Conservation (phyloP, 2,888 invertebrate species). For the Folsomia manolachei region DNA sequence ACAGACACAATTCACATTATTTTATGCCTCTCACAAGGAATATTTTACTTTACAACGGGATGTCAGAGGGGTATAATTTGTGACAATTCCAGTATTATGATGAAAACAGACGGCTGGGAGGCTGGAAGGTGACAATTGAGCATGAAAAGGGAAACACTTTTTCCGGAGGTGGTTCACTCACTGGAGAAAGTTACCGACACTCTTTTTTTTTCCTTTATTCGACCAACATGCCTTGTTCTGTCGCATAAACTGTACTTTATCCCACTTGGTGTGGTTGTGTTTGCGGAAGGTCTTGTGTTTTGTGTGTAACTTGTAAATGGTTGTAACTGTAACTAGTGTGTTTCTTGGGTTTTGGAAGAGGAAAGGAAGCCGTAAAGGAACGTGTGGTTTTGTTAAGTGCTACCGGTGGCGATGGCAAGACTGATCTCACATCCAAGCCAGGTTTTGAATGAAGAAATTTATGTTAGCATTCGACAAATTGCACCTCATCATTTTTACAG, state of each 20-base stretch:
- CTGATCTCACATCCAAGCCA: too few relatives aligned
- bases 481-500: conserved; percentile 40
- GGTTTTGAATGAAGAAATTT: conserved; percentile 23
- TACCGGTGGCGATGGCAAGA: too few relatives aligned
- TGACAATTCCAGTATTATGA: conserved; percentile 2
- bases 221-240: not conserved
- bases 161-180: not conserved
- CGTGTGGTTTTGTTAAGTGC: conserved; percentile 16
- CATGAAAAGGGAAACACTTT: not conserved
- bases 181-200: too few relatives aligned
- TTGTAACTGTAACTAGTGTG: not conserved
- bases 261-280: not conserved
- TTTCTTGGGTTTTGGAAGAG: not conserved
- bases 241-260: not conserved
- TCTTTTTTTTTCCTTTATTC: not conserved
- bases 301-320: not conserved
- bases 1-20: not conserved
- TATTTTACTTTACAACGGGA: not conserved
- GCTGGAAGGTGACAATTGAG: not conserved
- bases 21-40: not conserved
- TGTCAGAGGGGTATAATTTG: conserved; percentile 1
- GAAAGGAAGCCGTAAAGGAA: too few relatives aligned
- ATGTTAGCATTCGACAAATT: conserved; percentile 42
- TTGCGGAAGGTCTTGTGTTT: not conserved
- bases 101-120: not conserved